Base-by-base conservation (phyloP, 2,888 invertebrate genomes). In the Sceliomorpha sp. region DNA sequence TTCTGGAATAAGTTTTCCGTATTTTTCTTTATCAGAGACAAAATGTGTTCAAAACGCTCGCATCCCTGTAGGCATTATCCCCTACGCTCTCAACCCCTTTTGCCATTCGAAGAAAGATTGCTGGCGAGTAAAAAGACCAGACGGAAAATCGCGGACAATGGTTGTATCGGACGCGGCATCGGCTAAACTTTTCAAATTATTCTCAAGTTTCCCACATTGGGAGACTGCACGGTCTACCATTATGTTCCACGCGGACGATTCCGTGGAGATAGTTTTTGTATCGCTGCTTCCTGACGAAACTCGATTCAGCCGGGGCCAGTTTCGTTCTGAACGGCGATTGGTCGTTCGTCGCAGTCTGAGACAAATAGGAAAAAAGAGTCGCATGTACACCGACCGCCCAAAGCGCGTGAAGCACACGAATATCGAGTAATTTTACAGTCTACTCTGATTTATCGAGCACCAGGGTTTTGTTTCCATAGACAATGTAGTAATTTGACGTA, bases 211-310 rank as follows among this genome's bases (percentile, higher is more conserved):
- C 45, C 47, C 48, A 48, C 58, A 58, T 58, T 32, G 40, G 39
- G 36, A 48, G 31, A 31, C 29, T 32, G 48, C 15, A 58, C 40
- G 39, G 58, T 58, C 66, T 64, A 47, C 73, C 59, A 72, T 77
- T 75, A 62, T 63, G 72, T 73, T 77, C 62, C 53, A 44, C 60
- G 63, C 62, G 70, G 77, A 64, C 60, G 64, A 37, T 55, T 40
- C 56, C 53, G 67, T 69, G 66, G 63, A 58, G 58, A 37, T 48
- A 60, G 73, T 77, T 77, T 77, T 76, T 75, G 74, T 71, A 56
- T 64, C 51, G 40, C 12, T 36, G 48, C 29, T 40, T 32, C 42
- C 50, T 37, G 39, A 12, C 17, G 26, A 24, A 64, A 64, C 74
- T 67, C 51, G 64, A 71, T 64, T 51, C 59, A 27, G 29, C n/a